phyloP scores from a whole-genome alignment of 2,797 vertebrate species.

The Spinus olivaceus region DNA sequence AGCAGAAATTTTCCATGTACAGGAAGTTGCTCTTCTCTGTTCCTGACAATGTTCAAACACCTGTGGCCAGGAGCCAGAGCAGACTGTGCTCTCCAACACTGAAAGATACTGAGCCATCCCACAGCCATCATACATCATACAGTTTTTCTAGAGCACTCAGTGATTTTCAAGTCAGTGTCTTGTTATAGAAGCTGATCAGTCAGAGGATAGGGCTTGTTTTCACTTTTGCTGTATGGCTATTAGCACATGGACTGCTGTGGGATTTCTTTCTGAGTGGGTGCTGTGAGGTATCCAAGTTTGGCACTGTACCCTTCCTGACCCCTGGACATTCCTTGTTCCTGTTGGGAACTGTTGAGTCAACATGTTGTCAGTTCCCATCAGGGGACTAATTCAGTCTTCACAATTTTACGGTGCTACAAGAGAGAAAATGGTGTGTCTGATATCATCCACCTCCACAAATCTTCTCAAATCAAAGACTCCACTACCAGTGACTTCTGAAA shows the following conservation, averaged over 20 bases:
- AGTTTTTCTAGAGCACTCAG: not conserved
- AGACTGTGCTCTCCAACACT: not conserved
- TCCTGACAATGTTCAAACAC: not conserved
- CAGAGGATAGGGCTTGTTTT: not conserved
- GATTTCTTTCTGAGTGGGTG: not conserved
- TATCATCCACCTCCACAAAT: not conserved
- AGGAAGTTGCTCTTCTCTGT: not conserved
- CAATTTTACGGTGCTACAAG: not conserved
- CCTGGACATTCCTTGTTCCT: not conserved
- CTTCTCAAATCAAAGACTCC: not conserved
- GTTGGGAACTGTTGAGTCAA: not conserved
- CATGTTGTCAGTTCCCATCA: not conserved
- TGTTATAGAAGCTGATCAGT: not conserved
- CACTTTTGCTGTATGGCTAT: not conserved
- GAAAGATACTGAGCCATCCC: not conserved
- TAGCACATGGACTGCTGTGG: not conserved
- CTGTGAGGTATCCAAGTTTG: not conserved
- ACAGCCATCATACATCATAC: rapidly evolving
- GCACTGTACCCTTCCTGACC: rapidly evolving
- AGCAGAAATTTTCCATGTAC: not conserved
- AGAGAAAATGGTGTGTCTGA: not conserved
- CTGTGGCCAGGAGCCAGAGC: not conserved
- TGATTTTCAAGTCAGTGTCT: not conserved
- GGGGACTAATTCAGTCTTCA: not conserved
- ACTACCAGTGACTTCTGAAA: not conserved